These are phyloP conservation scores for Drosophila pruinosa DNA, from an alignment of 1,140 invertebrate genomes.

Conservation along the genomic window DNA sequence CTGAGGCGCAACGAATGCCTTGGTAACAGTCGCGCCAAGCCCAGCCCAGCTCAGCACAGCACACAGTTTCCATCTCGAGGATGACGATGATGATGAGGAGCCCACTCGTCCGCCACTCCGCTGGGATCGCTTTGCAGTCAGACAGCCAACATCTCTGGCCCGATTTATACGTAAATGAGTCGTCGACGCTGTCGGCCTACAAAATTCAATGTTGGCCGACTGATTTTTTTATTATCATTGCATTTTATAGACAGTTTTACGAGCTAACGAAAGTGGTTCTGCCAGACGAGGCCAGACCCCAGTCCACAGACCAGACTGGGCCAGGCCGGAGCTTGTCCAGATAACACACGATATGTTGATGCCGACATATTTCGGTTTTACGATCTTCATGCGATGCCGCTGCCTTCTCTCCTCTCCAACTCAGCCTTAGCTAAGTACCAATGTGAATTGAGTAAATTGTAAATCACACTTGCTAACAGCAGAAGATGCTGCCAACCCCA, in stretches of 20 bases:
- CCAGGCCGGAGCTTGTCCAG: conserved; percentile 3
- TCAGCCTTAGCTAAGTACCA: conserved; percentile 27
- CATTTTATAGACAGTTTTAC: conserved; percentile 80
- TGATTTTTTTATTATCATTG: conserved; percentile 76
- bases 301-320: background rate
- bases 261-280: conserved; percentile 79
- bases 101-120: conserved; percentile 20
- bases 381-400: conserved; percentile 56
- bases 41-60: background rate
- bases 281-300: conserved; percentile 23
- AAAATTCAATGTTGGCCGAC: conserved; percentile 42
- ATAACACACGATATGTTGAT: conserved; percentile 25
- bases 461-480: conserved; percentile 65
- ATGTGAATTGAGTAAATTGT: conserved; percentile 59
- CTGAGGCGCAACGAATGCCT: conserved; percentile 43
- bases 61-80: conserved; percentile 2
- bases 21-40: background rate
- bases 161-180: conserved; percentile 59
- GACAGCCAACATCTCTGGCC: background rate
- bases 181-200: conserved; percentile 51
- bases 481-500: conserved; percentile 16
- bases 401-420: conserved; percentile 3
- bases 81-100: conserved; percentile 8
- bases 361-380: conserved; percentile 72
- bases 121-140: conserved; percentile 39